phyloP scores from a whole-genome alignment of 1,140 invertebrate species.

The Solen grandis region DNA sequence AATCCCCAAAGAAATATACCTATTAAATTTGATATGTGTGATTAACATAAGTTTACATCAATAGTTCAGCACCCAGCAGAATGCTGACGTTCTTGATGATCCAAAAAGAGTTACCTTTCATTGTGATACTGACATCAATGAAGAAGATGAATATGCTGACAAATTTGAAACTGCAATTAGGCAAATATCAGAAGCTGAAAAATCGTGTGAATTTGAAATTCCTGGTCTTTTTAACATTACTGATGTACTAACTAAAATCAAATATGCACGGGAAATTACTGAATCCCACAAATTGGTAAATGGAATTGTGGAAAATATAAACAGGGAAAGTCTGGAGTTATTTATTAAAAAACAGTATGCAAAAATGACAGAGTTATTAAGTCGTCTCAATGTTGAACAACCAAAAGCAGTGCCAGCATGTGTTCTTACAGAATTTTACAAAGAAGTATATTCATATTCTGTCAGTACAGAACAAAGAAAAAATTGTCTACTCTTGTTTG shows the following conservation, averaged over 20 bases:
- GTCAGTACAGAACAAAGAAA: background rate
- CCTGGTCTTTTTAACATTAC: constrained; percentile 4
- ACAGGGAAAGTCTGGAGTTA: background rate
- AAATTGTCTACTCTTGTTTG: constrained; percentile 12
- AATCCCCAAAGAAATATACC: too few relatives aligned
- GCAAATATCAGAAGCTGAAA: background rate
- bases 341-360: constrained; percentile 14
- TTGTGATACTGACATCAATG: background rate
- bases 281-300: background rate
- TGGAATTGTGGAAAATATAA: constrained; percentile 3
- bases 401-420: background rate
- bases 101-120: background rate
- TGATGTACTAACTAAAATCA: background rate
- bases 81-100: background rate
- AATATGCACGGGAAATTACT: background rate
- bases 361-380: background rate
- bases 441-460: background rate
- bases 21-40: too few relatives aligned
- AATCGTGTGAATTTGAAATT: background rate
- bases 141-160: constrained; percentile 21
- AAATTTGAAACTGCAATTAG: constrained; percentile 8
- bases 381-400: background rate
- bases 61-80: background rate
- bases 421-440: background rate
- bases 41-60: too few relatives aligned